Evolutionary conservation across 2,797 vertebrate species (phyloP).

Genomic region (Sylvilagus floridanus): DNA sequence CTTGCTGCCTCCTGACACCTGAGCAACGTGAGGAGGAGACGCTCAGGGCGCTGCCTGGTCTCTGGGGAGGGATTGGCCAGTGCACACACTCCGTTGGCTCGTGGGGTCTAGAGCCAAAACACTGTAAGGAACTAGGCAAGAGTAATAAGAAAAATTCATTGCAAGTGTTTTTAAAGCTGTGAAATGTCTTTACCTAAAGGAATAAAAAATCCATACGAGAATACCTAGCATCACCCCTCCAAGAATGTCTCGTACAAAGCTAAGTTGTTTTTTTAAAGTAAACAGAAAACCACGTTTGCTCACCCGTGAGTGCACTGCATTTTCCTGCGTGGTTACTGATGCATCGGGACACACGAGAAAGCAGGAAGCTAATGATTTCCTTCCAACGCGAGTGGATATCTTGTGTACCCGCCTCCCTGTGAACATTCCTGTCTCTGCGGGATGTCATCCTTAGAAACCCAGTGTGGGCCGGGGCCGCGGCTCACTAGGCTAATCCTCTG

Average conservation of each 20-base stretch:
- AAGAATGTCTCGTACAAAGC: neutral
- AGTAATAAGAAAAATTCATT: neutral
- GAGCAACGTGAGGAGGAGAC: slow-evolving; percentile 79
- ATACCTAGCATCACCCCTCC: neutral
- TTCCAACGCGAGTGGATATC: neutral
- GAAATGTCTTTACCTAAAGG: slow-evolving; percentile 16
- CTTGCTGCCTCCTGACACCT: slow-evolving; percentile 75
- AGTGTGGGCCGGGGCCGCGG: too few species aligned
- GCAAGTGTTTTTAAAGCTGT: slow-evolving; percentile 21
- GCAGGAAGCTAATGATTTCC: slow-evolving; percentile 21
- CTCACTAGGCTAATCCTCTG: too few species aligned
- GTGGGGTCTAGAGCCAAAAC: neutral
- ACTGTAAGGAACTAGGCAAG: neutral
- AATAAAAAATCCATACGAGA: neutral
- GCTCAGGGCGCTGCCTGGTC: slow-evolving; percentile 71
- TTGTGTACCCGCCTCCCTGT: neutral
- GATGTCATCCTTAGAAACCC: neutral
- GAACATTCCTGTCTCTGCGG: neutral
- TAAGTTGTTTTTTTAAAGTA: slow-evolving; percentile 35
- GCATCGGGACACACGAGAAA: neutral
- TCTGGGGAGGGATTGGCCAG: slow-evolving; percentile 26
- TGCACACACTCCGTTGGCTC: neutral
- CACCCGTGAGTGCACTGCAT: neutral
- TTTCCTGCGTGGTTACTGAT: slow-evolving; percentile 25
- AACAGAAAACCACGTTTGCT: neutral